phyloP scores from a whole-genome alignment of 1,140 invertebrate species.

The Venturia canescens region DNA sequence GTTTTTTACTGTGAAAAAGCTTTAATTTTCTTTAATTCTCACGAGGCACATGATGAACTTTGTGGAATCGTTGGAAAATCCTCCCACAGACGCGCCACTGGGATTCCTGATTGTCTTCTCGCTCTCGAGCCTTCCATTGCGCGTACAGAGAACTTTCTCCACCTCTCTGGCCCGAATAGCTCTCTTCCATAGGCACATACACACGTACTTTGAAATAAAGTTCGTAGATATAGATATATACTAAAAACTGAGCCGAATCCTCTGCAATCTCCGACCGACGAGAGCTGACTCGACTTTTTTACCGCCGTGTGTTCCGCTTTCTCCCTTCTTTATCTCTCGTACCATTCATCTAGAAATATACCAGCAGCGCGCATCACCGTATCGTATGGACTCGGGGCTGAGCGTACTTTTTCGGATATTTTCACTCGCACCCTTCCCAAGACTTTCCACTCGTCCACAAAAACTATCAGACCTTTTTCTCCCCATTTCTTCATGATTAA shows the following conservation, averaged over 20 bases:
- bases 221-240: conserved; percentile 5
- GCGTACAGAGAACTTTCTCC: conserved; percentile 32
- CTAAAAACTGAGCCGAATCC: conserved; percentile 41
- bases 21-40: conserved; percentile 28
- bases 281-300: conserved; percentile 52
- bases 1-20: conserved; percentile 1
- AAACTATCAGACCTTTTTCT: neutral
- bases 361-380: conserved; percentile 7
- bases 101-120: conserved; percentile 46
- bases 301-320: conserved; percentile 33
- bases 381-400: neutral
- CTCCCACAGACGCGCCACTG: neutral
- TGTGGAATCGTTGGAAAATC: conserved; percentile 34
- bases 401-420: conserved; percentile 11
- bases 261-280: conserved; percentile 42
- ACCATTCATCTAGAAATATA: conserved; percentile 42
- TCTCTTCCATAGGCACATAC: neutral
- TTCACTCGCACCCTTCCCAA: conserved; percentile 1
- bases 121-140: conserved; percentile 7
- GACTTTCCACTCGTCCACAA: neutral
- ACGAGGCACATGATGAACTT: conserved; percentile 33
- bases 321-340: conserved; percentile 17
- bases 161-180: conserved; percentile 26
- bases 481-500: neutral
- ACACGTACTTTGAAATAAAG: neutral